Evolutionary conservation across 1,140 invertebrate species (phyloP).

Genomic region (Hylaeus volcanicus): DNA sequence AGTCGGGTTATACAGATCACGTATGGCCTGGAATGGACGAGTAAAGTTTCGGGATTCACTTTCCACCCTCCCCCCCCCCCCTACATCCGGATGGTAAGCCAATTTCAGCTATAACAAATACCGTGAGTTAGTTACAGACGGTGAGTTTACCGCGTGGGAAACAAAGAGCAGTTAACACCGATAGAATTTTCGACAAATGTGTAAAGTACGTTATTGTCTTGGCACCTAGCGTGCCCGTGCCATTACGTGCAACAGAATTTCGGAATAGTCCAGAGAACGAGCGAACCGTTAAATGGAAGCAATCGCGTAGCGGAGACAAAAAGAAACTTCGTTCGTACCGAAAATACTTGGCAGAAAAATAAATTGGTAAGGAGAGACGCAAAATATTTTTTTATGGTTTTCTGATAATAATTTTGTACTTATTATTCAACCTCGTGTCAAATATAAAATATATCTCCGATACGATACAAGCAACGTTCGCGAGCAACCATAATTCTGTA

Average conservation of each 20-base stretch:
- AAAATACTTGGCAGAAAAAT: too few relatives aligned
- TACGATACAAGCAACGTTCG: too few relatives aligned
- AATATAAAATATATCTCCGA: too few relatives aligned
- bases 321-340: too few relatives aligned
- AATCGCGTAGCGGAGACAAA: too few relatives aligned
- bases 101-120: conserved; percentile 60
- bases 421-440: too few relatives aligned
- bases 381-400: too few relatives aligned
- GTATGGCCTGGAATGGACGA: conserved; percentile 43
- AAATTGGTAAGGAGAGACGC: too few relatives aligned
- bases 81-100: not conserved
- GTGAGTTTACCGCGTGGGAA: not conserved
- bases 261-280: not conserved
- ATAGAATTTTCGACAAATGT: not conserved
- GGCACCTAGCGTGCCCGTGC: not conserved
- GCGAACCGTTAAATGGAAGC: too few relatives aligned
- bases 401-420: too few relatives aligned
- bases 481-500: too few relatives aligned
- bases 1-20: conserved; percentile 58
- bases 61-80: conserved; percentile 12
- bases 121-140: conserved; percentile 32
- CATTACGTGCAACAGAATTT: not conserved
- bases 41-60: conserved; percentile 57
- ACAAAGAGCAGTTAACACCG: conserved; percentile 16
- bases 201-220: not conserved